Evolutionary conservation across 2,113 vertebrate genomes (phyloP).

Genomic region (Siniperca chuatsi): DNA sequence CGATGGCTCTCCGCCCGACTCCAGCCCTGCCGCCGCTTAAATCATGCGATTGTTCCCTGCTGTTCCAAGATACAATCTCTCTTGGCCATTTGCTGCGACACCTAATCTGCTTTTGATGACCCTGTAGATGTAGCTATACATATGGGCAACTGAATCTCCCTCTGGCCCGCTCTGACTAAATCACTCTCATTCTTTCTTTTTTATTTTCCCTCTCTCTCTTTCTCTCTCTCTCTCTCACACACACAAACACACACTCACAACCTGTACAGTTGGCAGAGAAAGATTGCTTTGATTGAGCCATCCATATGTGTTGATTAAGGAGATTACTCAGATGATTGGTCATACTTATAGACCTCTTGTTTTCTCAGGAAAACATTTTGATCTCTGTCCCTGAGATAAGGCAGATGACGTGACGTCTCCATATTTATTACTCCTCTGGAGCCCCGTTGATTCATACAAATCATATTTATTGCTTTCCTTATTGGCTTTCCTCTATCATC

Average conservation of each 20-base stretch:
- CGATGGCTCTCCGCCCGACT: conserved; percentile 74
- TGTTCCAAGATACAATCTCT: conserved; percentile 81
- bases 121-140: conserved; percentile 81
- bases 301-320: conserved; percentile 75
- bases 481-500: conserved; percentile 13
- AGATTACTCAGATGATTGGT: conserved; percentile 78
- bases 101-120: conserved; percentile 87
- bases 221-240: neutral
- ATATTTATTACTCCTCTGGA: conserved; percentile 48
- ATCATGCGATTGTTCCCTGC: conserved; percentile 87
- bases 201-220: neutral
- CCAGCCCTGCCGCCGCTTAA: conserved; percentile 79
- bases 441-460: conserved; percentile 42
- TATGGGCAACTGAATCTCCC: conserved; percentile 72
- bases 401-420: conserved; percentile 44
- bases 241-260: conserved; percentile 34
- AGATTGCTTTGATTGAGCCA: conserved; percentile 71
- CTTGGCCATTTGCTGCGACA: conserved; percentile 85
- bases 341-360: conserved; percentile 77
- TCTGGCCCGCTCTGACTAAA: conserved; percentile 36
- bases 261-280: conserved; percentile 71
- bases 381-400: conserved; percentile 56
- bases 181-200: conserved; percentile 43
- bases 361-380: conserved; percentile 61
- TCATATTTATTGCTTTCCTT: conserved; percentile 46